These are phyloP conservation scores for Nycticryphes semicollaris DNA, from an alignment of 2,113 vertebrate species.

Conservation along the genomic window DNA sequence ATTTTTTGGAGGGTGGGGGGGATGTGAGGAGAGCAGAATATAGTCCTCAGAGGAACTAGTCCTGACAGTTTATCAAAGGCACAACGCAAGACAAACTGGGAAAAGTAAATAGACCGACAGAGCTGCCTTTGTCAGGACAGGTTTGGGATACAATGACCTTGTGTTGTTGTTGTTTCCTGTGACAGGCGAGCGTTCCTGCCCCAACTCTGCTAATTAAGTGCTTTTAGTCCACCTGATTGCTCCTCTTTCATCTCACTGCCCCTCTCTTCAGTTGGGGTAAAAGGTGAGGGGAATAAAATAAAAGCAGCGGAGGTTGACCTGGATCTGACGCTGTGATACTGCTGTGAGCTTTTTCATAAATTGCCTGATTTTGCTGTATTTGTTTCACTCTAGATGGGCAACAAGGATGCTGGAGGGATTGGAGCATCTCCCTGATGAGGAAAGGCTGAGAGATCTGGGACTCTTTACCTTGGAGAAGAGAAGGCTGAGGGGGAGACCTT, in stretches of 20 bases:
- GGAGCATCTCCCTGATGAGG: no score
- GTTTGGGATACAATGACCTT: neutral
- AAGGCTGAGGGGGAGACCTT: no score
- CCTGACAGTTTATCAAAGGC: conserved; percentile 1
- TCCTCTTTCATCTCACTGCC: neutral
- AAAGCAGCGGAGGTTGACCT: neutral
- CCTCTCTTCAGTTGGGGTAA: neutral
- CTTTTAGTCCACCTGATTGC: neutral
- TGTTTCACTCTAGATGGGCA: neutral
- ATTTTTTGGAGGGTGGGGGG: neutral
- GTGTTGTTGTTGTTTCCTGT: neutral
- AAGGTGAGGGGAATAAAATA: neutral
- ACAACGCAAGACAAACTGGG: neutral
- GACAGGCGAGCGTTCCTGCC: neutral
- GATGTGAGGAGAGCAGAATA: neutral
- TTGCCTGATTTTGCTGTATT: accelerated
- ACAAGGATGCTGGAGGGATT: no score
- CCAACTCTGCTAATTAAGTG: neutral
- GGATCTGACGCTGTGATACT: accelerated
- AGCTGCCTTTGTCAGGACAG: conserved; percentile 9
- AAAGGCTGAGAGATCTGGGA: no score
- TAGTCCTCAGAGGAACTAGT: neutral
- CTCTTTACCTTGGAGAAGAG: no score
- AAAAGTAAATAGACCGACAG: neutral
- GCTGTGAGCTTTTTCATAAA: neutral